Evolutionary conservation across 1,140 invertebrate species (phyloP).

Genomic region (Lordiphosa stackelbergi): DNA sequence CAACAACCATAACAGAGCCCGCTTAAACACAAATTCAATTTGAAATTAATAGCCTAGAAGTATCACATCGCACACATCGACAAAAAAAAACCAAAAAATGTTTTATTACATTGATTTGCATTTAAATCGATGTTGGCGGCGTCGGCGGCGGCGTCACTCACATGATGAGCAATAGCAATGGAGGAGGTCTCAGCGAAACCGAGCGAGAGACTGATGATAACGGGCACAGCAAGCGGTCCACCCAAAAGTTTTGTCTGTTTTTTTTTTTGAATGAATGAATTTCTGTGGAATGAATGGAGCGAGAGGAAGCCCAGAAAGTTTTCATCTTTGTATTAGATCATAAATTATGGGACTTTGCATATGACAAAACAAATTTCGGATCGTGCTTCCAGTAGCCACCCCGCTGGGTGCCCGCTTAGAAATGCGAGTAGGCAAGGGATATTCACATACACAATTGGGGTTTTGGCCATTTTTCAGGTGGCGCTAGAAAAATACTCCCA

Average conservation of each 20-base stretch:
- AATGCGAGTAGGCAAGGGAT: slow-evolving; percentile 1
- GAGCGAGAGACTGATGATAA: slow-evolving; percentile 51
- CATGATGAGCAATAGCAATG: background rate
- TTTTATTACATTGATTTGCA: slow-evolving; percentile 75
- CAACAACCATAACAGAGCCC: background rate
- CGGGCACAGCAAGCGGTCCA: slow-evolving; percentile 67
- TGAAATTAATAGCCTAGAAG: slow-evolving; percentile 54
- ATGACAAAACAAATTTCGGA: slow-evolving; percentile 59
- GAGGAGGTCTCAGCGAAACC: slow-evolving; percentile 3
- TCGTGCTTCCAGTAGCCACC: slow-evolving; percentile 53
- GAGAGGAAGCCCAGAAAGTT: slow-evolving; percentile 32
- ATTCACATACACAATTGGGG: background rate
- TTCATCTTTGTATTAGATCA: slow-evolving; percentile 63
- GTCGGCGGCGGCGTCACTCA: slow-evolving; percentile 48
- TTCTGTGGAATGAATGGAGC: slow-evolving; percentile 14
- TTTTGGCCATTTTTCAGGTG: slow-evolving; percentile 13
- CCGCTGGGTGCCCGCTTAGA: slow-evolving; percentile 39
- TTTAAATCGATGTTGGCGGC: slow-evolving; percentile 68
- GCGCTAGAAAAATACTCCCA: slow-evolving; percentile 8
- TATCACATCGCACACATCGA: slow-evolving; percentile 27
- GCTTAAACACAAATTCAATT: slow-evolving; percentile 46
- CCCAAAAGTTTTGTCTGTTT: slow-evolving; percentile 5
- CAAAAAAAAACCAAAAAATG: slow-evolving; percentile 47
- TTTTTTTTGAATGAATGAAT: slow-evolving; percentile 39
- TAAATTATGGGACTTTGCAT: slow-evolving; percentile 63